These are phyloP conservation scores for Orchesellides sinensis DNA, from an alignment of 2,888 invertebrate species.

Conservation along the genomic window DNA sequence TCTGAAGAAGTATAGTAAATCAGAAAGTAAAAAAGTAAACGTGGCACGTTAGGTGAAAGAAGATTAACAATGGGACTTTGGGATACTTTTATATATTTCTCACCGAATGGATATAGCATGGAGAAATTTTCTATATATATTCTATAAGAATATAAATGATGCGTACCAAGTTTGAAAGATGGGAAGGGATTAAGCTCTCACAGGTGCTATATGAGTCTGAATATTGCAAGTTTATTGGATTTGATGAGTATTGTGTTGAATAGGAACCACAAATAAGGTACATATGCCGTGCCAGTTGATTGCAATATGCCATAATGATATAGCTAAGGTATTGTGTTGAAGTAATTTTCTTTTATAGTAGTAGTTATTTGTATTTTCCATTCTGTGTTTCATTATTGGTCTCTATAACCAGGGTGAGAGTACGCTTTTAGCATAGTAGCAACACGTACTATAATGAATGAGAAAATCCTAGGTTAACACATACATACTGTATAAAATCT, in stretches of 20 bases:
- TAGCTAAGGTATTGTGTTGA: neutral
- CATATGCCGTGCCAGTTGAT: conserved; percentile 1
- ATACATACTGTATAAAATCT: no score
- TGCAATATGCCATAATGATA: conserved; percentile 1
- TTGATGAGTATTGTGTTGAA: conserved; percentile 40
- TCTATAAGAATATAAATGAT: no score
- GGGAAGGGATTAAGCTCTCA: neutral
- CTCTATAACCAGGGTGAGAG: neutral
- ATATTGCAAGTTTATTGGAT: conserved; percentile 13
- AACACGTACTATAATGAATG: no score
- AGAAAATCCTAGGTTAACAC: no score
- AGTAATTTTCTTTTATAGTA: conserved; percentile 14
- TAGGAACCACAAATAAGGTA: conserved; percentile 15
- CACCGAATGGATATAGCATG: neutral
- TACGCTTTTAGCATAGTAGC: no score
- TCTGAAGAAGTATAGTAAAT: no score
- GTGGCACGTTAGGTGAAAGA: conserved; percentile 5
- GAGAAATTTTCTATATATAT: neutral
- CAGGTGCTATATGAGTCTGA: neutral
- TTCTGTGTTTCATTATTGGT: neutral
- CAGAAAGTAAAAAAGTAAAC: no score
- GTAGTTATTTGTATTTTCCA: neutral
- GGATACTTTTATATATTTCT: conserved; percentile 16
- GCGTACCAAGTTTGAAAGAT: neutral
- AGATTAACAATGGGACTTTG: conserved; percentile 56